Evolutionary conservation across 2,797 vertebrate genomes (phyloP), one percentile per base, ranked within the genome.

Genomic region (Cossypha polioptera): DNA sequence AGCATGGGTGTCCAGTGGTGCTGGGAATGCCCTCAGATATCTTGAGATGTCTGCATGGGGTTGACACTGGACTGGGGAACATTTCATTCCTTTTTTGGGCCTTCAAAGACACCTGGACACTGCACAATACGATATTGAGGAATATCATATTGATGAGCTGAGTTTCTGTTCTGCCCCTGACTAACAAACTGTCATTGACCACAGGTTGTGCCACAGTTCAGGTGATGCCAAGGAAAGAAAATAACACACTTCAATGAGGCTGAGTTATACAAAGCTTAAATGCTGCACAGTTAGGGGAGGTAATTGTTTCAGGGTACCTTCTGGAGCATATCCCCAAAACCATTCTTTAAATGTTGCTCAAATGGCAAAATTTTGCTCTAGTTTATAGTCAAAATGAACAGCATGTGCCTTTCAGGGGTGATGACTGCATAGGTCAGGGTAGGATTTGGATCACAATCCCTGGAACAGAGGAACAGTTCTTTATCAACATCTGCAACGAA

Each of bases 391-490:
- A 58, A 66, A 92, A 73, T 55, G 48, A 91, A 71, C 36, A 85
- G 16, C 1, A 0, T 59, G 36, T 63, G 36, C n/a, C 71, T 89
- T 55, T 59, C 61, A 55, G 33, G 15, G 36, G 16, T 2, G 7
- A 40, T 26, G 40, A 86, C 17, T 9, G 66, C 0, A 0, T 53
- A 71, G 51, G 40, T 74, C 75, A 71, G 68, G 36, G 61, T 19
- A 54, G 75, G 50, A 80, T 92, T 91, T 90, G 54, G 54, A 83
- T 67, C 57, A 35, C 54, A 81, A 26, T 86, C 54, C 42, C 29
- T 47, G 45, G 40, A 91, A 63, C 15, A 86, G 63, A 86, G 63
- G 86, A 78, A 53, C 59, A 24, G 29, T 57, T 83, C 42, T 91
- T 91, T 63, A 87, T 57, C 3, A 13, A 65, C 53, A 7, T 92